phyloP scores from a whole-genome alignment of 2,113 vertebrate genomes.

The Grantiella picta region DNA sequence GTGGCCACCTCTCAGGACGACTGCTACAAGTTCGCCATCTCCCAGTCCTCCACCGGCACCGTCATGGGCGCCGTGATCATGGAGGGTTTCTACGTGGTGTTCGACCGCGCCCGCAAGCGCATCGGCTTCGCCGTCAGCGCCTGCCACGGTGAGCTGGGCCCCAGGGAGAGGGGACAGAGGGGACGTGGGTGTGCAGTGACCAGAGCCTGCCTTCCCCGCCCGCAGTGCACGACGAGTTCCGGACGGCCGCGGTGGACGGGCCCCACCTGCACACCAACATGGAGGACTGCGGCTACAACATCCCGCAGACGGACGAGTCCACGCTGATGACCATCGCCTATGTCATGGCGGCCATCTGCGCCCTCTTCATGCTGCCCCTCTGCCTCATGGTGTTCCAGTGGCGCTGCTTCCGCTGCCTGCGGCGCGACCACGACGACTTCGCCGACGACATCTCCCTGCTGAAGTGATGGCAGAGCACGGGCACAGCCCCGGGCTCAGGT shows the following conservation, averaged over 20 bases:
- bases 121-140: slow-evolving; percentile 95
- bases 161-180: fast-evolving
- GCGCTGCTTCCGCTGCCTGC: slow-evolving; percentile 92
- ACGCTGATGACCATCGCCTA: slow-evolving; percentile 98
- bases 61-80: slow-evolving; percentile 98
- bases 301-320: slow-evolving; percentile 97
- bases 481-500: background rate
- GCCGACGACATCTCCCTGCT: slow-evolving; percentile 95
- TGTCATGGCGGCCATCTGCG: slow-evolving; percentile 97
- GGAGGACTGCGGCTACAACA: slow-evolving; percentile 98
- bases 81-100: slow-evolving; percentile 98
- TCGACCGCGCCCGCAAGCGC: slow-evolving; percentile 88
- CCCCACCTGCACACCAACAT: slow-evolving; percentile 86
- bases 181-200: fast-evolving
- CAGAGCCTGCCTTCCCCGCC: background rate
- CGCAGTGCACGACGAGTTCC: slow-evolving; percentile 90
- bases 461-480: slow-evolving; percentile 73
- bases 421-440: slow-evolving; percentile 85
- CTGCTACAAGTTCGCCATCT: slow-evolving; percentile 97
- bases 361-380: slow-evolving; percentile 97
- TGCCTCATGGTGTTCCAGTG: slow-evolving; percentile 99
- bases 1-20: slow-evolving; percentile 93
- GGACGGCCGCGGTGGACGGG: slow-evolving; percentile 87
- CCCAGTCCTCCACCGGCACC: slow-evolving; percentile 93
- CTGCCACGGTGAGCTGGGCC: slow-evolving; percentile 85